phyloP scores from a whole-genome alignment of 2,797 vertebrate species.

The Pelochelys cantorii region DNA sequence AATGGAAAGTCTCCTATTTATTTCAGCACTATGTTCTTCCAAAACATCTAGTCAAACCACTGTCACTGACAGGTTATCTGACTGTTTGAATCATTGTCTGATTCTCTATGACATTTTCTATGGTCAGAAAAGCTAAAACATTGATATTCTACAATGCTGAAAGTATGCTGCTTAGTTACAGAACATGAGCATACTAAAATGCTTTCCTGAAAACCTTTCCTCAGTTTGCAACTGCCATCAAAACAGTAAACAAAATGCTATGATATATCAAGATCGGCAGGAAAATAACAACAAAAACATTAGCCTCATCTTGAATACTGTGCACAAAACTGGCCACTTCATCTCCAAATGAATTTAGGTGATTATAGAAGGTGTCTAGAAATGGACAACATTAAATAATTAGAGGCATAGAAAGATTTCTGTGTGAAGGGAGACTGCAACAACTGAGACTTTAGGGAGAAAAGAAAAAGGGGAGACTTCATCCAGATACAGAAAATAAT shows the following conservation, averaged over 20 bases:
- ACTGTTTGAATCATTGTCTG: background rate
- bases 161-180: fast-evolving
- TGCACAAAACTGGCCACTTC: background rate
- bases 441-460: background rate
- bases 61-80: background rate
- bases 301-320: fast-evolving
- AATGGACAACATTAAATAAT: background rate
- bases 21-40: background rate
- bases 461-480: background rate
- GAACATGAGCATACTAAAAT: background rate
- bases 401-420: background rate
- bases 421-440: background rate
- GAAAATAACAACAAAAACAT: constrained; percentile 2
- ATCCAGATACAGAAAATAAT: background rate
- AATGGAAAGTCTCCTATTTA: background rate
- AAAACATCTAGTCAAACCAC: background rate
- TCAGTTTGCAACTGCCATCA: background rate
- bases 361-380: background rate
- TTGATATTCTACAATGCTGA: background rate
- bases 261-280: background rate
- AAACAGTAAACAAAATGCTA: background rate
- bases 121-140: background rate
- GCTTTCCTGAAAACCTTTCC: background rate
- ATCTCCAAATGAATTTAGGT: background rate
- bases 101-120: background rate